These are phyloP conservation scores for Artibeus lituratus DNA, from an alignment of 2,797 vertebrate genomes.

Conservation along the genomic window DNA sequence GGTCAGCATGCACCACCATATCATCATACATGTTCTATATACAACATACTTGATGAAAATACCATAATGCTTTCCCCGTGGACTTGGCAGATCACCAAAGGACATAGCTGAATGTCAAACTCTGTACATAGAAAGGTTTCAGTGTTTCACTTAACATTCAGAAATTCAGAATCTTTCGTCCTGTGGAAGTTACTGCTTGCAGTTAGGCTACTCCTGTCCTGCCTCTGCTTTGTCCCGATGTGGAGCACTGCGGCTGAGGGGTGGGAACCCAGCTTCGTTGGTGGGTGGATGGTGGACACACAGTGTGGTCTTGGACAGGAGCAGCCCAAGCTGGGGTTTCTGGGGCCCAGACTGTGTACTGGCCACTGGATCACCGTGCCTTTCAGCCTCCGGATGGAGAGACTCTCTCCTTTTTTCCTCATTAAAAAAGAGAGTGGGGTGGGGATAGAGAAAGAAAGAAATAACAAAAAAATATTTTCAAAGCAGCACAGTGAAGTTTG, in stretches of 20 bases:
- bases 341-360: accelerated
- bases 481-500: background rate
- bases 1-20: background rate
- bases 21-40: background rate
- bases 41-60: background rate
- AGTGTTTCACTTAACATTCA: background rate
- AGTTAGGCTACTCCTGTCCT: no score
- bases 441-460: background rate
- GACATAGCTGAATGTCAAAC: background rate
- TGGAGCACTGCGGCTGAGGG: background rate
- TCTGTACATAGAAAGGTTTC: background rate
- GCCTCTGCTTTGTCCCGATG: background rate
- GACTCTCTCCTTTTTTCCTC: background rate
- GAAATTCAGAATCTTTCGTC: background rate
- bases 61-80: background rate
- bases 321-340: background rate
- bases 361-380: no score
- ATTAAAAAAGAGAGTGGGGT: background rate
- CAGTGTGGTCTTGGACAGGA: background rate
- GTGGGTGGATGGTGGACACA: no score
- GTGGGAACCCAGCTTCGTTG: background rate
- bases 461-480: background rate
- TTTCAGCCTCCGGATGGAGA: background rate
- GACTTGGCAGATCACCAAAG: background rate
- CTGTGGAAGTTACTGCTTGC: background rate